These are phyloP conservation scores for Lacanobia wlatinum DNA, from an alignment of 2,888 invertebrate genomes.

Conservation along the genomic window DNA sequence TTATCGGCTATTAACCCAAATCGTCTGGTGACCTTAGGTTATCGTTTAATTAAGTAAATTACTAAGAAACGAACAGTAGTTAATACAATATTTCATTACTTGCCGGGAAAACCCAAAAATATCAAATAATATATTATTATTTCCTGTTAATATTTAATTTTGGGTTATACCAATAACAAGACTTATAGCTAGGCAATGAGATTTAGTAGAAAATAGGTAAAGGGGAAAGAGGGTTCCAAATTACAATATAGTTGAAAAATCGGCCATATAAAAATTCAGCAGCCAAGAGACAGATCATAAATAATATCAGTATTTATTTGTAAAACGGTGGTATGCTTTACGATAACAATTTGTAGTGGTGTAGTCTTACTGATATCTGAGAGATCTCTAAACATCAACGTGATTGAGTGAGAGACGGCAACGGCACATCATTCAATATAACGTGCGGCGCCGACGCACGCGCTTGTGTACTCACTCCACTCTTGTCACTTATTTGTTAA, in stretches of 20 bases:
- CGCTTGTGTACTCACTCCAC: slow-evolving; percentile 49
- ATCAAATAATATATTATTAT: not conserved
- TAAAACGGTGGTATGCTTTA: slow-evolving; percentile 39
- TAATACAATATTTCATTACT: not conserved
- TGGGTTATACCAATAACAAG: not conserved
- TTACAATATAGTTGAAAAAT: not conserved
- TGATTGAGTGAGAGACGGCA: slow-evolving; percentile 38
- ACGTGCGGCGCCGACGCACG: slow-evolving; percentile 52
- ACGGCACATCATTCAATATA: slow-evolving; percentile 52
- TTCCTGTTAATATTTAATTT: not conserved
- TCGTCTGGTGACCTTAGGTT: slow-evolving; percentile 21
- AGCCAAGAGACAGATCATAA: not conserved
- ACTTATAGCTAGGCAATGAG: not conserved
- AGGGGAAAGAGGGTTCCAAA: not conserved
- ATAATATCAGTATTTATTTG: slow-evolving; percentile 11
- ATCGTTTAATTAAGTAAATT: slow-evolving; percentile 15
- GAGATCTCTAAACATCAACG: slow-evolving; percentile 60
- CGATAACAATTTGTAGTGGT: slow-evolving; percentile 51
- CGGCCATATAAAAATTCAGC: not conserved
- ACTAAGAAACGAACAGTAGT: not conserved
- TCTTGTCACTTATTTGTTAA: slow-evolving; percentile 32
- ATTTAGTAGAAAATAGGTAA: not conserved
- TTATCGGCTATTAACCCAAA: slow-evolving; percentile 15
- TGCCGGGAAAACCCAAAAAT: not conserved
- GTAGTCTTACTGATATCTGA: slow-evolving; percentile 49